Evolutionary conservation across 1,140 invertebrate species (phyloP), one percentile per base, ranked within the genome.

Genomic region (Aphelinus certus): DNA sequence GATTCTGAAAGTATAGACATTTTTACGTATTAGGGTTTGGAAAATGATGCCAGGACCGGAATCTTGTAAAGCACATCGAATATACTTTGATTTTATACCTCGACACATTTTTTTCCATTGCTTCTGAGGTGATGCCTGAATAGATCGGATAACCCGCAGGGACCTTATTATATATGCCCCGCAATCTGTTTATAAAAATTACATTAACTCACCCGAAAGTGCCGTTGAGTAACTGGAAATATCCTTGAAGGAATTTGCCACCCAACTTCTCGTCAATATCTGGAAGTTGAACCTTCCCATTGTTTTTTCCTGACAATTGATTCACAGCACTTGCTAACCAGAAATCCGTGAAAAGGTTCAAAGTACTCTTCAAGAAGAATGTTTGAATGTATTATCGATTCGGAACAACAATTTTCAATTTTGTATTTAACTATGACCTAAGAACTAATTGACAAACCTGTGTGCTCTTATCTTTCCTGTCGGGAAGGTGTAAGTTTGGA

Each of bases 201-300:
- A 26, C 26, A 26, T 26, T 26, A 55, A 7, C 43, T 55, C 57
- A 68, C 65, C 65, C 65, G 47, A 68, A 68, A 46, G 65, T 68
- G 1, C 65, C 65, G 9, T 68, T 68, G 6, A 10, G 9, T 43
- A 68, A 9, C 26, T 2, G 3, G n/a, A 68, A 68, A 47, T 56
- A 10, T 57, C 65, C 65, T 46, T 47, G 1, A 4, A 47, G 7
- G 10, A 7, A 5, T 48, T 26, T 47, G n/a, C 45, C 55, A 57
- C 7, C 0, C 43, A 68, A 46, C 2, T 42, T 68, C n/a, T 68
- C 5, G 43, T 57, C n/a, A 1, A 57, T 2, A 68, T 47, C 26
- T 46, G 65, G 65, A 1, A 68, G 3, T 1, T 47, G 9, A 3
- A 68, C 47, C 1, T 42, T 46, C 3, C 55, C 65, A 26, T 43